Percentiles rank a stretch among this genome's conserved stretches.
Conservation (phyloP, 2,113 vertebrate genomes). For the Pterocles burchelli region DNA sequence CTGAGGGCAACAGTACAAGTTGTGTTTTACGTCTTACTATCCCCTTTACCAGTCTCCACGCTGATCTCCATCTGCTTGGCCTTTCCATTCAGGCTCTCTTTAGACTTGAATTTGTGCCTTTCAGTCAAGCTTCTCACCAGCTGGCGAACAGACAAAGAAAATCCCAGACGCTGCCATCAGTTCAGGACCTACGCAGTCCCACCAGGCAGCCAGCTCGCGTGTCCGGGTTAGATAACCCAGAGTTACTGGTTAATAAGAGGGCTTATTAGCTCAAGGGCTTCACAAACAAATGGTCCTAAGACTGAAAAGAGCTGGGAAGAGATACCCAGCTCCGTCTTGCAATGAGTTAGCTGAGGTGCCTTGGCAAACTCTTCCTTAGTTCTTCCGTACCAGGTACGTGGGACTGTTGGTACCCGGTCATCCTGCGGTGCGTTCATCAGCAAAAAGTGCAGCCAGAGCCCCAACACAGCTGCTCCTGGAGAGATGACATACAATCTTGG, state of each 20-base stretch:
- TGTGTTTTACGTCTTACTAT: neutral
- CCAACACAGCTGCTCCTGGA: neutral
- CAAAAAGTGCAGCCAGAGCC: neutral
- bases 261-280: neutral
- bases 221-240: neutral
- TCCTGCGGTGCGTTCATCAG: neutral
- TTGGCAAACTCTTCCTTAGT: neutral
- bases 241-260: neutral
- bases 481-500: neutral
- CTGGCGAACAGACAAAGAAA: neutral
- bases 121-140: neutral
- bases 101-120: neutral
- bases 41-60: neutral
- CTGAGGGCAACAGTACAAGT: neutral
- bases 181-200: neutral
- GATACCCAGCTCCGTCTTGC: neutral
- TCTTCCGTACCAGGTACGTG: neutral
- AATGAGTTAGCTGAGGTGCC: neutral
- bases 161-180: neutral
- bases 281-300: neutral
- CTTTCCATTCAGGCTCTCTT: neutral
- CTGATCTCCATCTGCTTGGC: conserved; percentile 16
- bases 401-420: neutral
- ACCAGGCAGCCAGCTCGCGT: neutral
- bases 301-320: neutral